Evolutionary conservation across 1,140 invertebrate genomes (phyloP).

Genomic region (Aphelinus certus): DNA sequence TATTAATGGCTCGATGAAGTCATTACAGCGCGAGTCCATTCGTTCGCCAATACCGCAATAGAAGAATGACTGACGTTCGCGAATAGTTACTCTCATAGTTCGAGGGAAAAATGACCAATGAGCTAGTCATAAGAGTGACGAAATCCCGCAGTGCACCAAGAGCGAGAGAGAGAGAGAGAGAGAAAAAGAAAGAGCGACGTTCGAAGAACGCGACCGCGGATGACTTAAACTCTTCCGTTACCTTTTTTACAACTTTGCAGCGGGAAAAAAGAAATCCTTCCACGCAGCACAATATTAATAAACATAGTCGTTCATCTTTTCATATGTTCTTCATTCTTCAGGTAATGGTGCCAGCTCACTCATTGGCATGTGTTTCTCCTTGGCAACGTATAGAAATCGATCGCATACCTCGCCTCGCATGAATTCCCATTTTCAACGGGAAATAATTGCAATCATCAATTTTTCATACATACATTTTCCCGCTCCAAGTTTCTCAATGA

Average conservation of each 20-base stretch:
- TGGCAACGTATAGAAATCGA: neutral
- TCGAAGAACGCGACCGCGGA: neutral
- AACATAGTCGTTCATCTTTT: slow-evolving; percentile 13
- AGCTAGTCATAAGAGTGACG: slow-evolving; percentile 15
- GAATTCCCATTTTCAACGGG: too few species aligned
- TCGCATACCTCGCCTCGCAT: too few species aligned
- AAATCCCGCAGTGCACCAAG: slow-evolving; percentile 4
- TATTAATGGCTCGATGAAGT: too few species aligned
- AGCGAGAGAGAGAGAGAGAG: too few species aligned
- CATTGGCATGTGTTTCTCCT: neutral
- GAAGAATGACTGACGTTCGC: neutral
- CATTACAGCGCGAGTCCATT: neutral
- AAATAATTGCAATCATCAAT: too few species aligned
- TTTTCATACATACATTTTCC: too few species aligned
- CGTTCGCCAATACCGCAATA: neutral
- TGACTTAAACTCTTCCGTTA: slow-evolving; percentile 1
- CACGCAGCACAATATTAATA: neutral
- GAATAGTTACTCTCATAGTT: neutral
- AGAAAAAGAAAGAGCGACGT: too few species aligned
- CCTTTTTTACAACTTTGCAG: neutral
- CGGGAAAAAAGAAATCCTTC: neutral
- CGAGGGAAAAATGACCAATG: neutral
- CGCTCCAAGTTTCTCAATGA: slow-evolving; percentile 10
- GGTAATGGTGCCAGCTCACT: slow-evolving; percentile 19
- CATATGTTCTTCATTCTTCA: slow-evolving; percentile 11